These are phyloP conservation scores for Pogoniulus pusillus DNA, from an alignment of 2,797 vertebrate species.

Conservation along the genomic window DNA sequence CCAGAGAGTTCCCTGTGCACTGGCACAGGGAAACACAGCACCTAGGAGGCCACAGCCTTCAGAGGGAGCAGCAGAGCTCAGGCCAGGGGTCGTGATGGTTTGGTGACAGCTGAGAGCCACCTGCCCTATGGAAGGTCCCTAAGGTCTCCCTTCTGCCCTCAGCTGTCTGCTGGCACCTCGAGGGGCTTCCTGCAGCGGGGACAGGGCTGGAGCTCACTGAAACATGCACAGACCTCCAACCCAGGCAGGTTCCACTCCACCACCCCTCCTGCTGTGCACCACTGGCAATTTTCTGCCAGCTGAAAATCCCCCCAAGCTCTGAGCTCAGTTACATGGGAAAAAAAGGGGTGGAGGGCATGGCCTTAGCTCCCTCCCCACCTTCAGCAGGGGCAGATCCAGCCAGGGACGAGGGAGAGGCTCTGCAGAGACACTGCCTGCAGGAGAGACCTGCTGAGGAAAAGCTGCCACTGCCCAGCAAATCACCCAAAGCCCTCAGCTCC, in stretches of 20 bases:
- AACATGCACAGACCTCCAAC: neutral
- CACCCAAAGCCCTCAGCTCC: neutral
- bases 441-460: neutral
- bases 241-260: neutral
- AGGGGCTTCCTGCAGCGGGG: neutral
- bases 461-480: neutral
- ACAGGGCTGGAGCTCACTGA: neutral
- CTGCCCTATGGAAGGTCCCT: neutral
- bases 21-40: neutral
- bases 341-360: accelerated
- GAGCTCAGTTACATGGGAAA: neutral
- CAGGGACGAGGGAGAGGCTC: accelerated
- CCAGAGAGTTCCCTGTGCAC: neutral
- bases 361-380: neutral
- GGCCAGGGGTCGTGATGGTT: neutral
- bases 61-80: neutral
- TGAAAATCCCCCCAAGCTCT: neutral
- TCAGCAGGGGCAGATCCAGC: neutral
- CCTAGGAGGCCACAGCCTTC: neutral
- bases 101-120: neutral
- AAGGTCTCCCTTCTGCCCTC: neutral
- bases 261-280: accelerated
- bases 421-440: neutral
- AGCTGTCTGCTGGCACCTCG: neutral
- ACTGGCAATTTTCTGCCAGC: neutral